These are phyloP conservation scores for Baronia brevicornis DNA, from an alignment of 2,888 invertebrate genomes.

Conservation along the genomic window DNA sequence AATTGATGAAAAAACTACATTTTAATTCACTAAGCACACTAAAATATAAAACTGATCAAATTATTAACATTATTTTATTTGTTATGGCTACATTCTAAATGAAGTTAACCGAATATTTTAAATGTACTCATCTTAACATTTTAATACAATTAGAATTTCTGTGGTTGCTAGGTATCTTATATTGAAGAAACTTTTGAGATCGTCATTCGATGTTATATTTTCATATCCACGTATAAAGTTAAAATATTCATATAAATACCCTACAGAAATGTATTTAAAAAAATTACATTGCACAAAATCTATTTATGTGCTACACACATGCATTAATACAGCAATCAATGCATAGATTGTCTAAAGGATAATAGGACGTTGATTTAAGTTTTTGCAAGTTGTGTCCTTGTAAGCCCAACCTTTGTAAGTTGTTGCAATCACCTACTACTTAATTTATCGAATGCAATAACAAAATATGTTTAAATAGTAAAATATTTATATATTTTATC, in stretches of 20 bases:
- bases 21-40: no score
- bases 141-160: no score
- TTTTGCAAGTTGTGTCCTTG: conserved; percentile 26
- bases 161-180: no score
- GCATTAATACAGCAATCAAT: no score
- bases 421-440: conserved; percentile 11
- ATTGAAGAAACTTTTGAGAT: no score
- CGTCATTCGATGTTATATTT: neutral
- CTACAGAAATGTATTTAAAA: conserved; percentile 35
- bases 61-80: no score
- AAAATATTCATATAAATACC: conserved; percentile 26
- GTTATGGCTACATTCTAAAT: no score
- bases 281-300: conserved; percentile 11
- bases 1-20: conserved; percentile 26
- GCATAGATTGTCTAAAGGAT: conserved; percentile 16
- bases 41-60: no score
- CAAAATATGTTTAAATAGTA: conserved; percentile 8
- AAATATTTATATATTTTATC: conserved; percentile 11
- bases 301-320: conserved; percentile 13
- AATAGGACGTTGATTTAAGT: conserved; percentile 16
- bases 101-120: no score
- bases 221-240: neutral
- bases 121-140: no score
- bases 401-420: conserved; percentile 22
- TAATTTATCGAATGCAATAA: conserved; percentile 1